Base-by-base conservation (phyloP, 2,113 vertebrate species). In the Circaetus gallicus region DNA sequence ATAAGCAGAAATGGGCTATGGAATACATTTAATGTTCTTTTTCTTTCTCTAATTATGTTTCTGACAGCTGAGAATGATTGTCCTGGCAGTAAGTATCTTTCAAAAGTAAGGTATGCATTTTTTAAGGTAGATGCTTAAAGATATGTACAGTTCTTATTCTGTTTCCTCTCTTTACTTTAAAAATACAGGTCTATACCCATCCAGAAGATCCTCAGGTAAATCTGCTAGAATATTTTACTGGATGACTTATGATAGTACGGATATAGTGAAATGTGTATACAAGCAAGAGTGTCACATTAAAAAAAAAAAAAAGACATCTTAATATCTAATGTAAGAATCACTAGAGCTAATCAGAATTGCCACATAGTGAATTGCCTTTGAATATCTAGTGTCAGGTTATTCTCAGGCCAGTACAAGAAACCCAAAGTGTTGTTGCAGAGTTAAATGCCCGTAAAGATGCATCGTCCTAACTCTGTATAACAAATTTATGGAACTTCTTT, bases 81-180 rank as follows among this genome's bases (percentile, higher is more conserved):
- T 99, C 81, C 96, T 99, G 58, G 99, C 99, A 76, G 99, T 99
- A 97, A 99, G 99, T 99, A 98, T 96, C 89, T 95, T 63, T 77
- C 53, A 93, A 36, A 86, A 52, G 24, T 67, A 82, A 81, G 31
- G 26, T 56, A 65, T 2, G 12, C 5, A 9, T 36, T 84, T 74
- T 36, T 62, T 34, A 67, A 88, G 94, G 71, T 31, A 9, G 15
- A 0, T 79, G 26, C n/a, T 62, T 29, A 28, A 38, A 42, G 47
- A 10, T 26, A 5, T 0, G 2, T 86, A 45, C 19, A 53, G 22
- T 62, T 95, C 92, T 72, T 87, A 84, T 52, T 77, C 53, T 77
- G 63, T 56, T 58, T 38, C 59, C 82, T 96, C 65, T 93, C 13
- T 96, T 93, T 93, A 3, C 52, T 90, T 86, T 79, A 62, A 84